These are phyloP conservation scores for Centropyge bicolor DNA, from an alignment of 2,797 vertebrate species.

Conservation along the genomic window DNA sequence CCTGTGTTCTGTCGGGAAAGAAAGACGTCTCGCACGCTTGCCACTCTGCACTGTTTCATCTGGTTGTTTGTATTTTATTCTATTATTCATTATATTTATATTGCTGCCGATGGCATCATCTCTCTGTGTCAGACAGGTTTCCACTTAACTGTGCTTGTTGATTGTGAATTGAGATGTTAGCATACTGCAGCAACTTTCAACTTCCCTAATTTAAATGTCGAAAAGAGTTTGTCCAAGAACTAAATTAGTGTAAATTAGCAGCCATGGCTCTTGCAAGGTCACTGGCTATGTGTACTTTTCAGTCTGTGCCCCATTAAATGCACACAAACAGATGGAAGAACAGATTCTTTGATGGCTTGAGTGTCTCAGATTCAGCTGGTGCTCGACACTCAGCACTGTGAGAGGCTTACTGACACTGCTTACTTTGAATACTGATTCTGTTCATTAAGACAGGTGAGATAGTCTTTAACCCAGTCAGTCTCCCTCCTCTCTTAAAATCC, in stretches of 20 bases:
- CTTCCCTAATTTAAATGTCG: constrained; percentile 6
- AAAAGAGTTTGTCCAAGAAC: constrained; percentile 3
- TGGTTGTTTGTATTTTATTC: not conserved
- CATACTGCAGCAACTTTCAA: not conserved
- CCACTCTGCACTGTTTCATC: not conserved
- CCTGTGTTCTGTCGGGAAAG: not conserved
- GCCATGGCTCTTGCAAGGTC: constrained; percentile 11
- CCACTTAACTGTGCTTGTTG: not conserved
- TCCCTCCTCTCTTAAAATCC: constrained; percentile 8
- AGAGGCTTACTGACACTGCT: constrained; percentile 20
- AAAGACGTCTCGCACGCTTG: not conserved
- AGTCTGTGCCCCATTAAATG: not conserved
- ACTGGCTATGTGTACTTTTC: constrained; percentile 7
- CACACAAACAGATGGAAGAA: constrained; percentile 29
- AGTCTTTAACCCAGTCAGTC: constrained; percentile 25
- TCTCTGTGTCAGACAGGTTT: not conserved
- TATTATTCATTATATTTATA: not conserved
- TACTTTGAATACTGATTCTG: constrained; percentile 35
- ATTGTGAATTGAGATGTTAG: not conserved
- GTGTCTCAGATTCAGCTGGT: constrained; percentile 19
- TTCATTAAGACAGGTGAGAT: constrained; percentile 32
- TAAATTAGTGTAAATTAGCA: not conserved
- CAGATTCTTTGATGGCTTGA: constrained; percentile 21
- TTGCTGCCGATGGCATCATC: constrained; percentile 13
- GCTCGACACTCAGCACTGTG: not conserved